phyloP scores from a whole-genome alignment of 2,113 vertebrate species.

The Actenoides hombroni region DNA sequence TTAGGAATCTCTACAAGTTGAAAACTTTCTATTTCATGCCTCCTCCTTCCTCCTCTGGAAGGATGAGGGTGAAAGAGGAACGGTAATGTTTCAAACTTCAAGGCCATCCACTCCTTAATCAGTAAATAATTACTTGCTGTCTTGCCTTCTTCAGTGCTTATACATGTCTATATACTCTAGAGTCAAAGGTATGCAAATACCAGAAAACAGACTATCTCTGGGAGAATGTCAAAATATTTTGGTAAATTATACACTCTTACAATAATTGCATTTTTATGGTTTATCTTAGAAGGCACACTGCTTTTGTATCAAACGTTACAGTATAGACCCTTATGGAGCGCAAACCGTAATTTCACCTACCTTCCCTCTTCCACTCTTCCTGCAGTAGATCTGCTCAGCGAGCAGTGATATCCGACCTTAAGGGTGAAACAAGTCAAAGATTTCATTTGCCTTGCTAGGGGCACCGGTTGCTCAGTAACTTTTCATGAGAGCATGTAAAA shows the following conservation, averaged over 20 bases:
- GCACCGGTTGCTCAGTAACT: background rate
- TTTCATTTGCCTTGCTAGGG: background rate
- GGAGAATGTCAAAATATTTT: constrained; percentile 37
- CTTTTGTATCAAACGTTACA: constrained; percentile 2
- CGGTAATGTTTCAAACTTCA: background rate
- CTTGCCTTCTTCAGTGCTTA: background rate
- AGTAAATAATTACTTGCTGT: constrained; percentile 24
- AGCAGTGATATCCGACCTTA: background rate
- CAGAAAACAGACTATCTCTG: background rate
- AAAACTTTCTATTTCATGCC: constrained; percentile 33
- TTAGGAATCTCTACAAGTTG: background rate
- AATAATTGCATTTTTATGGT: background rate
- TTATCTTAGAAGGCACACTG: background rate
- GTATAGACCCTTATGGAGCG: background rate
- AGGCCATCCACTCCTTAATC: background rate
- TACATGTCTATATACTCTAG: background rate
- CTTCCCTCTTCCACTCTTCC: background rate
- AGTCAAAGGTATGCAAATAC: constrained; percentile 28
- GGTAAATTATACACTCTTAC: background rate
- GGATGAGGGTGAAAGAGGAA: background rate
- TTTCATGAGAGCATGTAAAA: background rate
- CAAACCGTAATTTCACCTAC: background rate
- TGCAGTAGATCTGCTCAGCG: background rate
- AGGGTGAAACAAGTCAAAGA: background rate
- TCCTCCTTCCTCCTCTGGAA: constrained; percentile 20